Base-by-base conservation (phyloP, 2,888 invertebrate species). In the Argyresthia goedartella region DNA sequence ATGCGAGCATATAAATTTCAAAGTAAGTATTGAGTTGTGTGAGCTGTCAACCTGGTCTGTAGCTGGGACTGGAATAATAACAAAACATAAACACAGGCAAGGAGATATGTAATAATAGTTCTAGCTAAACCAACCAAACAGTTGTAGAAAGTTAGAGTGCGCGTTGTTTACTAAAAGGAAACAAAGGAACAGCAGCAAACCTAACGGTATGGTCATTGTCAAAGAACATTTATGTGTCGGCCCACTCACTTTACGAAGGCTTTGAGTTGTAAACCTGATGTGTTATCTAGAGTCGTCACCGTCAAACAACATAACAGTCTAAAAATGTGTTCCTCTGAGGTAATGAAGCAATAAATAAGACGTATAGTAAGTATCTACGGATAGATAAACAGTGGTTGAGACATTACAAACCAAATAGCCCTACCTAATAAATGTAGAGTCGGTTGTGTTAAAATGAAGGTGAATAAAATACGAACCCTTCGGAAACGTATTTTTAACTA, bases 401-500 rank as follows among this genome's bases (percentile, higher is more conserved):
- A 25, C 25, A 25, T 25, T 4, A 25, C 25, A 25, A n/a, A 25
- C 25, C 25, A 25, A 4, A 25, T 25, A 6, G 25, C 2, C 3
- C 6, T 25, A 25, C 6, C 25, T 25, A 25, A 2, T 4, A 25
- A 25, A 4, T 4, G 25, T 6, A 6, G 6, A 2, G 25, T 4
- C 25, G 25, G 25, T 25, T 25, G 25, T 25, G 25, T 25, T 25
- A 25, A 3, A 39, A 39, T 39, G 4, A 39, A n/a, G 39, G 9
- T n/a, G 39, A 39, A 39, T 39, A 39, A 39, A 25, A 6, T 25
- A 9, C 39, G 39, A 11, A n/a, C 39, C 8, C 39, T 39, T 39
- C n/a, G 39, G 39, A 39, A 25, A 13, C 34, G 36, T 61, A 58
- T 64, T 61, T 69, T 63, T 66, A 62, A 63, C 62, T 33, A 57